Evolutionary conservation across 2,888 invertebrate genomes (phyloP), one percentile per base, ranked within the genome.

Genomic region (Plagiodera versicolora): DNA sequence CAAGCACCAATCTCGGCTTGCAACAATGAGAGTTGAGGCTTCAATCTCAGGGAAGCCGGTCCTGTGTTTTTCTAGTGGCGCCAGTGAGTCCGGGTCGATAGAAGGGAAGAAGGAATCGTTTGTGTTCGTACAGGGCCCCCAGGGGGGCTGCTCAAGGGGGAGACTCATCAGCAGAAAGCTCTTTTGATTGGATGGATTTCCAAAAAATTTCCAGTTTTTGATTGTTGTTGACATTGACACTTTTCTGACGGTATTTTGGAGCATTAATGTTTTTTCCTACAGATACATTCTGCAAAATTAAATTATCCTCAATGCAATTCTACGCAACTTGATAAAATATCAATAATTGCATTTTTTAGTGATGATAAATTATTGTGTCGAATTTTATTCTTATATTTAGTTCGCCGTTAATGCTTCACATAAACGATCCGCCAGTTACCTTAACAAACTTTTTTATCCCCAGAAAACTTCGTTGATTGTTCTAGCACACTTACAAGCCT

Each of bases 381-480:
- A 6, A 6, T 24, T 24, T 5, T 24, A 24, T 24, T 24, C 24
- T 6, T n/a, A n/a, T n/a, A n/a, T 24, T 24, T 6, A 24, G 24
- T 6, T 24, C 3, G 6, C 24, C 24, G 24, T 24, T 24, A 14
- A 14, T 14, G 3, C 14, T 39, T 14, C 6, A 9, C 14, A 14
- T 14, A 39, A 39, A 39, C 39, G 39, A 39, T 39, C 39, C 14
- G 39, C 14, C 24, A 52, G 50, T 55, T 46, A 60, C 32, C 56
- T 48, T 24, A 55, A 55, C 49, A 20, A 50, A 56, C 51, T 60
- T 55, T 60, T 56, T 56, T 19, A 1, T n/a, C 19, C 39, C 24
- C 2, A 18, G 56, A 56, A 60, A 56, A 60, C 30, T 54, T 53
- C 16, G 51, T 44, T 24, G 44, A 45, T 44, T 30, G 16, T 53